These are phyloP conservation scores for Onychomys torridus DNA, from an alignment of 2,797 vertebrate genomes.

Conservation along the genomic window DNA sequence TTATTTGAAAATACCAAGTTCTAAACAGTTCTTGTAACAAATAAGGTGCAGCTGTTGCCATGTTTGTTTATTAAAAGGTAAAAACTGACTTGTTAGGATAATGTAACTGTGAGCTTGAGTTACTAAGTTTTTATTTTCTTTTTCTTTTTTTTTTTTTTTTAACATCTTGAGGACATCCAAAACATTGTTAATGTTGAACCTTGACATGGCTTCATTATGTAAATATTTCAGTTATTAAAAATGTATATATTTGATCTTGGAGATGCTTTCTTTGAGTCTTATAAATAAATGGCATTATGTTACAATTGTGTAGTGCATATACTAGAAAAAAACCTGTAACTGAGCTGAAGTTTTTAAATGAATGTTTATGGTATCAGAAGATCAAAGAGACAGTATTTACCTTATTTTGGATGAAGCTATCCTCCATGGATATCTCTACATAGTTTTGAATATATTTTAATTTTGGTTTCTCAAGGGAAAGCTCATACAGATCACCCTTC, in stretches of 20 bases:
- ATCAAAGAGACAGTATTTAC: constrained; percentile 32
- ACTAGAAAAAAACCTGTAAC: constrained; percentile 70
- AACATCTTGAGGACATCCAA: constrained; percentile 86
- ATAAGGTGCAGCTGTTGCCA: constrained; percentile 84
- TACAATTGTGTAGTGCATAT: constrained; percentile 73
- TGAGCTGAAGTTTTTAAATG: constrained; percentile 53
- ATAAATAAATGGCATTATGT: constrained; percentile 81
- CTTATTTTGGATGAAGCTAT: constrained; percentile 48
- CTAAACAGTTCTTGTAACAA: constrained; percentile 83
- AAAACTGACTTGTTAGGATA: constrained; percentile 85
- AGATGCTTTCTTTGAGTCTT: constrained; percentile 87
- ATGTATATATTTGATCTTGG: constrained; percentile 92
- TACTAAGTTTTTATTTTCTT: constrained; percentile 70
- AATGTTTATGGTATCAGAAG: constrained; percentile 45
- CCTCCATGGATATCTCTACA: constrained; percentile 38
- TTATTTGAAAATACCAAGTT: constrained; percentile 81
- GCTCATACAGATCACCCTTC: constrained; percentile 47
- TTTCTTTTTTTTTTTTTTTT: constrained; percentile 83
- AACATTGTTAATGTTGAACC: constrained; percentile 88
- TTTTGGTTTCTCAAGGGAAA: constrained; percentile 54
- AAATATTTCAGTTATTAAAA: constrained; percentile 92
- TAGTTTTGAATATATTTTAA: constrained; percentile 47
- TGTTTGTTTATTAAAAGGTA: constrained; percentile 87
- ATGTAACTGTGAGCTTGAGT: constrained; percentile 86
- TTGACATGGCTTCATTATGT: constrained; percentile 88